Base-by-base conservation (phyloP, 2,888 invertebrate species). In the Clusia tigrina region DNA sequence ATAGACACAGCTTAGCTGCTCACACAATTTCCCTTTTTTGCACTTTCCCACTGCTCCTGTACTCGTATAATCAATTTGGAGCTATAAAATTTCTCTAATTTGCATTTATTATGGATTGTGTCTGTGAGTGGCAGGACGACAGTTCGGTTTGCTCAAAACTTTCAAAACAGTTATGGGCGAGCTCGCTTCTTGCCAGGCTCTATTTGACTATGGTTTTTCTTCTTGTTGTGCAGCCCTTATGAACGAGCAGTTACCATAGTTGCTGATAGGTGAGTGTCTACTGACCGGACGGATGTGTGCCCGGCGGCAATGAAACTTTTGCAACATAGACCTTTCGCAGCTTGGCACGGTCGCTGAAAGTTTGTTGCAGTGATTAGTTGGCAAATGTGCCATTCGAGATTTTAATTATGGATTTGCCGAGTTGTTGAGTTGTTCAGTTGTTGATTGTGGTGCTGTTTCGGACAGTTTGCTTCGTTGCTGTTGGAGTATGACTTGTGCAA, bases 21-120 rank as follows among this genome's bases (percentile, higher is more conserved):
- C n/a, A n/a, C n/a, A n/a, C n/a, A n/a, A n/a, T n/a, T n/a, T n/a
- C n/a, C n/a, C n/a, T n/a, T n/a, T n/a, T n/a, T n/a, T n/a, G n/a
- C n/a, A n/a, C n/a, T n/a, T n/a, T n/a, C n/a, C n/a, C n/a, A n/a
- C n/a, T n/a, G n/a, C n/a, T n/a, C n/a, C n/a, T n/a, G n/a, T n/a
- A n/a, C n/a, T n/a, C n/a, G n/a, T n/a, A n/a, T 78, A 79, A 78
- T 80, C 78, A 79, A 78, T 79, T 77, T 80, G 76, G 72, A 70
- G 70, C 78, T 68, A 65, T 74, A 66, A 71, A 73, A 74, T 74
- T 70, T 73, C 73, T 71, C 77, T 74, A 70, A 76, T 78, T 78
- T 78, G 72, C 78, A 76, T 77, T 78, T 77, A 77, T 76, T 74
- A 71, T 77, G 72, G 76, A 75, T 74, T 69, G 66, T 69, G 74